phyloP scores from a whole-genome alignment of 2,113 vertebrate genomes.

The Amia ocellicauda region DNA sequence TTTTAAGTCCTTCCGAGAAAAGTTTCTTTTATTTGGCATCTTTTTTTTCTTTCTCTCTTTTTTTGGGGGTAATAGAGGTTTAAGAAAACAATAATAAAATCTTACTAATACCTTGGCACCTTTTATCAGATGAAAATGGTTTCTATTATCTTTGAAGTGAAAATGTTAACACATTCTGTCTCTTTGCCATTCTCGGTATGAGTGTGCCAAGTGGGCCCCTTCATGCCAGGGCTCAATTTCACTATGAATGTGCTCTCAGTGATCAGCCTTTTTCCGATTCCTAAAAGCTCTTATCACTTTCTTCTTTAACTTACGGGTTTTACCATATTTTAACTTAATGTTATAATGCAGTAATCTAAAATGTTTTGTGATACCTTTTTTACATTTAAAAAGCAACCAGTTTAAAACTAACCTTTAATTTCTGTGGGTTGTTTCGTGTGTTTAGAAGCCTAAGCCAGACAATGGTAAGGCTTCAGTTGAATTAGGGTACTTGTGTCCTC shows the following conservation, averaged over 20 bases:
- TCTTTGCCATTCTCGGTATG: constrained; percentile 25
- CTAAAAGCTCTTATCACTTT: constrained; percentile 17
- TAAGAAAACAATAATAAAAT: constrained; percentile 32
- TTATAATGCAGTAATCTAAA: too few species aligned
- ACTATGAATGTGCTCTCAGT: constrained; percentile 14
- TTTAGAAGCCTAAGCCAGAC: too few species aligned
- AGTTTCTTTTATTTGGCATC: constrained; percentile 43
- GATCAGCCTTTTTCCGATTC: constrained; percentile 7
- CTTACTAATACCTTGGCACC: constrained; percentile 20
- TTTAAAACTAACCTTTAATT: too few species aligned
- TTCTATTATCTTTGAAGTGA: constrained; percentile 26
- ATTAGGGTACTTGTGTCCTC: too few species aligned
- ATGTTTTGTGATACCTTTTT: too few species aligned
- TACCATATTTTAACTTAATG: constrained; percentile 12
- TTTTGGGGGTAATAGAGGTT: too few species aligned
- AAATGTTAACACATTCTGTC: constrained; percentile 31
- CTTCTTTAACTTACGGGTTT: constrained; percentile 8
- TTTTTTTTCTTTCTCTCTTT: too few species aligned
- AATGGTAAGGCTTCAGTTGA: too few species aligned
- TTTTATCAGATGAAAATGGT: constrained; percentile 33
- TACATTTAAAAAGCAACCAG: too few species aligned
- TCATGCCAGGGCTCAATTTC: constrained; percentile 32
- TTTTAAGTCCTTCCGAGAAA: constrained; percentile 38
- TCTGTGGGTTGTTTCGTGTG: too few species aligned
- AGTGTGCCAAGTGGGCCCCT: constrained; percentile 32